Conservation (phyloP, 2,888 invertebrate genomes). For the Cremastinae sp. region DNA sequence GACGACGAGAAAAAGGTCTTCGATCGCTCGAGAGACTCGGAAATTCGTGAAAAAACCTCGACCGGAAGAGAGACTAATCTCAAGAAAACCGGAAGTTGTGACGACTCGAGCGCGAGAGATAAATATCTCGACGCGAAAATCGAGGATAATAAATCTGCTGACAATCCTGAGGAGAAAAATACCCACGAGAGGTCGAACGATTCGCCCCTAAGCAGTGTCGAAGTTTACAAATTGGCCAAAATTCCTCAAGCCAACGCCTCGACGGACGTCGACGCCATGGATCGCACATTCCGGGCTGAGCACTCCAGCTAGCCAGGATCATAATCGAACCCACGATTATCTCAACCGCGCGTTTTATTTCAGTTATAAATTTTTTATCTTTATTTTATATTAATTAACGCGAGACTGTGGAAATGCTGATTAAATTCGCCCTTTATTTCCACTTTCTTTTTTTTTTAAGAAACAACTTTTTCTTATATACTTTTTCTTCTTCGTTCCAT, state of each 20-base stretch:
- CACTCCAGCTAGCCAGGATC: slow-evolving; percentile 60
- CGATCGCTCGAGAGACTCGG: too few relatives aligned
- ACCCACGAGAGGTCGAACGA: not conserved
- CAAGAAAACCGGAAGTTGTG: not conserved
- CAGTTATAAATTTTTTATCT: too few relatives aligned
- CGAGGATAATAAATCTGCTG: not conserved
- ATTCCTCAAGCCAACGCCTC: slow-evolving; percentile 35
- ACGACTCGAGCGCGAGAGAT: not conserved
- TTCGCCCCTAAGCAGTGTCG: slow-evolving; percentile 25
- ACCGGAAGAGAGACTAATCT: not conserved
- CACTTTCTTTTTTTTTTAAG: too few relatives aligned
- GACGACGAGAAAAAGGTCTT: too few relatives aligned
- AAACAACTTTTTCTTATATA: too few relatives aligned
- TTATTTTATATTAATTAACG: too few relatives aligned
- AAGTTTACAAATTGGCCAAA: slow-evolving; percentile 50
- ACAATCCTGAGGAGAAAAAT: not conserved
- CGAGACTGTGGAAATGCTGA: not conserved
- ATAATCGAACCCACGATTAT: slow-evolving; percentile 26
- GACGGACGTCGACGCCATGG: slow-evolving; percentile 55
- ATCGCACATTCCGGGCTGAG: slow-evolving; percentile 59
- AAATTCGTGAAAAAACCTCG: not conserved
- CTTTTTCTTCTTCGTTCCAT: too few relatives aligned
- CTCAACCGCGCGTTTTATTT: slow-evolving; percentile 14
- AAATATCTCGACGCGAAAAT: too few relatives aligned
- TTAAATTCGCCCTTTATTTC: not conserved